phyloP scores from a whole-genome alignment of 2,888 invertebrate genomes.

The Metellina segmentata region DNA sequence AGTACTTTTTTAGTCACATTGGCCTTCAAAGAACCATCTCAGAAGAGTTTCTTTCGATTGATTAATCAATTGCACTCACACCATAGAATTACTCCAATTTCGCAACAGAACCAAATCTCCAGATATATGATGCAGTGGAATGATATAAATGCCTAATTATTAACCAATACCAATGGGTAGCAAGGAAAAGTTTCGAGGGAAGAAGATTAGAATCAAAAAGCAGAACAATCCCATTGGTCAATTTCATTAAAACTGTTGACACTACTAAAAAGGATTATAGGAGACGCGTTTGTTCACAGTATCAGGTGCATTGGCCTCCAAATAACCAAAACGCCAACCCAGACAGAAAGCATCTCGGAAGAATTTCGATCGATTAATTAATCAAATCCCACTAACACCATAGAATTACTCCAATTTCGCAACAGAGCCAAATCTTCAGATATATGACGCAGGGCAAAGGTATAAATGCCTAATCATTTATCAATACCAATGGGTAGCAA shows the following conservation, averaged over 20 bases:
- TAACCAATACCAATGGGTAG: constrained; percentile 44
- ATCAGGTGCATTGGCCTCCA: constrained; percentile 37
- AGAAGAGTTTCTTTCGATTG: too few species aligned
- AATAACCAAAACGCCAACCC: neutral
- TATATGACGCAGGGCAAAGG: too few species aligned
- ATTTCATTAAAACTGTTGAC: constrained; percentile 71
- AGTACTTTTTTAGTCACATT: too few species aligned
- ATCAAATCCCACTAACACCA: constrained; percentile 62
- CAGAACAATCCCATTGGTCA: constrained; percentile 16
- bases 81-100: too few species aligned
- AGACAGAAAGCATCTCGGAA: constrained; percentile 6
- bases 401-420: constrained; percentile 50
- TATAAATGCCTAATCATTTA: constrained; percentile 50
- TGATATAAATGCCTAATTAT: constrained; percentile 54
- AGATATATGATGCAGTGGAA: too few species aligned
- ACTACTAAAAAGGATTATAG: constrained; percentile 74
- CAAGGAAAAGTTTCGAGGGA: constrained; percentile 12
- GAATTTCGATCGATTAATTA: constrained; percentile 56
- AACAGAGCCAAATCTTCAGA: neutral
- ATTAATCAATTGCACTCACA: too few species aligned
- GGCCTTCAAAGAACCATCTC: too few species aligned
- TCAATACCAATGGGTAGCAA: constrained; percentile 40
- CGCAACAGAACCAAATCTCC: too few species aligned
- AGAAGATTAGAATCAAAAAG: constrained; percentile 23
- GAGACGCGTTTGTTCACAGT: constrained; percentile 65